phyloP scores from a whole-genome alignment of 2,888 invertebrate genomes.

The Lithophane ornitopus region DNA sequence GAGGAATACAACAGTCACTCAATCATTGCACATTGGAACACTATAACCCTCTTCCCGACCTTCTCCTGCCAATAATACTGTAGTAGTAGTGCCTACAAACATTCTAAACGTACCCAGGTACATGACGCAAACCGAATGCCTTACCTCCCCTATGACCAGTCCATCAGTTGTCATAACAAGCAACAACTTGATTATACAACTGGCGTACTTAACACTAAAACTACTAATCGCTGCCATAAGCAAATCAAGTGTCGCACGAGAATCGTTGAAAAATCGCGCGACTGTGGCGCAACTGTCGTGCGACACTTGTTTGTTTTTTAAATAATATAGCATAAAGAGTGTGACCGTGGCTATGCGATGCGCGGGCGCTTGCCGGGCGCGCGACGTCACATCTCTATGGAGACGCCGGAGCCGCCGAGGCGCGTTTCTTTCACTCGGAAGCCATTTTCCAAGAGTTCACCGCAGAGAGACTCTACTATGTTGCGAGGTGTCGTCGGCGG shows the following conservation, averaged over 20 bases:
- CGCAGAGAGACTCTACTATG: constrained; percentile 81
- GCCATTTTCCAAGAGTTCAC: constrained; percentile 86
- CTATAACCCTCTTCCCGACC: constrained; percentile 52
- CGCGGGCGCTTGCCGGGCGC: constrained; percentile 67
- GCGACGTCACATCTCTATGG: constrained; percentile 84
- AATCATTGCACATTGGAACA: constrained; percentile 59
- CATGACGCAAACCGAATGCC: constrained; percentile 41
- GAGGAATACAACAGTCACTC: constrained; percentile 51
- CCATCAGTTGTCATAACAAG: constrained; percentile 52
- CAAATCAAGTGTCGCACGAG: constrained; percentile 34
- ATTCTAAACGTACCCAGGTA: constrained; percentile 48
- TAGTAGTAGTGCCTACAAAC: constrained; percentile 50
- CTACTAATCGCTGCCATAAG: constrained; percentile 42
- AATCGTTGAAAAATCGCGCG: constrained; percentile 38
- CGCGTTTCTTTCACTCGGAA: constrained; percentile 90
- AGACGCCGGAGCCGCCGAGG: constrained; percentile 91
- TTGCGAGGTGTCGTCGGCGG: constrained; percentile 82
- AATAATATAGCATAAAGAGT: constrained; percentile 48
- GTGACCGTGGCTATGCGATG: constrained; percentile 54
- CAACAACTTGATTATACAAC: constrained; percentile 56
- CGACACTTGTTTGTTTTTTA: constrained; percentile 38
- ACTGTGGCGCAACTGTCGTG: constrained; percentile 36
- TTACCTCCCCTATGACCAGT: constrained; percentile 29
- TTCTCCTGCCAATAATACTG: constrained; percentile 54
- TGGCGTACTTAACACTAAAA: constrained; percentile 42